Conservation (phyloP, 2,888 invertebrate species). For the Resseliella maxima region DNA sequence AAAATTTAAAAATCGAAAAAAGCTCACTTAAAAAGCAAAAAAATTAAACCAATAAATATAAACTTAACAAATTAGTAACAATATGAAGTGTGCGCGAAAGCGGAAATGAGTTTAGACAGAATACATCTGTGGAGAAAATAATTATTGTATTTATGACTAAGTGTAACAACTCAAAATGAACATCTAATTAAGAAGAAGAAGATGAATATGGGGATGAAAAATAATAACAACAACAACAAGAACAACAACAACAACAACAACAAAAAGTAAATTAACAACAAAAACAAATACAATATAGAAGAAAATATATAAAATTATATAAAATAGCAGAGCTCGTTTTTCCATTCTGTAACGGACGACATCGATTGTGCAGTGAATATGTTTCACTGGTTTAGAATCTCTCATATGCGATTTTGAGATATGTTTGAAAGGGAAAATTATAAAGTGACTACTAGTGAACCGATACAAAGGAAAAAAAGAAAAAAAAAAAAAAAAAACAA, state of each 20-base stretch:
- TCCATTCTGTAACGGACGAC: not conserved
- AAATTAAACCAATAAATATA: constrained; percentile 47
- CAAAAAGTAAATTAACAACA: not conserved
- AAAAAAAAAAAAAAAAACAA: not conserved
- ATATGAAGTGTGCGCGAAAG: constrained; percentile 40
- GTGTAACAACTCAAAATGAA: constrained; percentile 45
- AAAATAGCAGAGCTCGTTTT: constrained; percentile 44
- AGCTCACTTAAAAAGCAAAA: constrained; percentile 12
- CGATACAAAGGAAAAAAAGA: too few relatives aligned
- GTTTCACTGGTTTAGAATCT: not conserved
- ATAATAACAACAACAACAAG: not conserved
- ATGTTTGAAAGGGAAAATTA: too few relatives aligned
- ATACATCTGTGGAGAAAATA: constrained; percentile 3
- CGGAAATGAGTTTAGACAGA: constrained; percentile 27
- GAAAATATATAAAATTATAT: constrained; percentile 53
- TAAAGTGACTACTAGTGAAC: too few relatives aligned
- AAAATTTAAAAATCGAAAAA: constrained; percentile 46
- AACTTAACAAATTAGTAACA: constrained; percentile 48
- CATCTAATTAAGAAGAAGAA: not conserved
- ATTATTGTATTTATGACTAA: constrained; percentile 51
- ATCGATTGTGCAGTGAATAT: not conserved
- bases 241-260: not conserved
- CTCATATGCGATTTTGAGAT: not conserved
- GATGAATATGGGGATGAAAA: too few relatives aligned
- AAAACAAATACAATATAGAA: constrained; percentile 40